Evolutionary conservation across 2,797 vertebrate genomes (phyloP), one percentile per base, ranked within the genome.

Genomic region (Hozukius guyotensis): DNA sequence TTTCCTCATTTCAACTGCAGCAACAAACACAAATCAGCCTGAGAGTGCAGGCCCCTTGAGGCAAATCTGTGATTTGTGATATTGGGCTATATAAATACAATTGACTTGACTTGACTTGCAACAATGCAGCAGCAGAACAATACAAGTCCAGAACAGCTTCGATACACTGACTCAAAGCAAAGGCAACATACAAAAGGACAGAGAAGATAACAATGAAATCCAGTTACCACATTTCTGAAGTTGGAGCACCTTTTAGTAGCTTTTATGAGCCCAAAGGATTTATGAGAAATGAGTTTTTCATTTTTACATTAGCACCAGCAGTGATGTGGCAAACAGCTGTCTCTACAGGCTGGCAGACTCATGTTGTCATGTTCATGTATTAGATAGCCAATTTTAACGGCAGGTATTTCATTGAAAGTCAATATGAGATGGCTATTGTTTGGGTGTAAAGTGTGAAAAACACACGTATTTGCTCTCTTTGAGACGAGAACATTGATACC

Each of bases 1-100:
- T 73, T 24, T 72, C 20, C 53, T 73, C 20, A 53, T 75, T 61
- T 60, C 10, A 67, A 69, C 67, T 49, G 52, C 27, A 70, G 67
- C 27, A 70, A 65, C 32, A 46, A 64, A 67, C 32, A 42, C 25
- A 67, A 52, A 65, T 53, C 31, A 49, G 31, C 62, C 32, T 29
- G 0, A 53, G 49, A 68, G 38, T 18, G 20, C 53, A 25, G 25
- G 24, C 7, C 70, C 36, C 25, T 27, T 2, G 5, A 24, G 27
- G 56, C 8, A 29, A 61, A 61, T 49, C 25, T 61, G 57, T 24
- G 38, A 32, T 72, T 61, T 61, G 57, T 72, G 36, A 72, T 61
- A 61, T 31, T 49, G 70, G 25, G 25, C 12, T 46, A 32, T 57
- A 59, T 61, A 25, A 72, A 60, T 46, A 60, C 25, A 29, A 42